Percentiles rank a stretch among this genome's conserved stretches.
These are phyloP conservation scores for Phasianus colchicus DNA, from an alignment of 2,113 vertebrate genomes.

Conservation along the genomic window DNA sequence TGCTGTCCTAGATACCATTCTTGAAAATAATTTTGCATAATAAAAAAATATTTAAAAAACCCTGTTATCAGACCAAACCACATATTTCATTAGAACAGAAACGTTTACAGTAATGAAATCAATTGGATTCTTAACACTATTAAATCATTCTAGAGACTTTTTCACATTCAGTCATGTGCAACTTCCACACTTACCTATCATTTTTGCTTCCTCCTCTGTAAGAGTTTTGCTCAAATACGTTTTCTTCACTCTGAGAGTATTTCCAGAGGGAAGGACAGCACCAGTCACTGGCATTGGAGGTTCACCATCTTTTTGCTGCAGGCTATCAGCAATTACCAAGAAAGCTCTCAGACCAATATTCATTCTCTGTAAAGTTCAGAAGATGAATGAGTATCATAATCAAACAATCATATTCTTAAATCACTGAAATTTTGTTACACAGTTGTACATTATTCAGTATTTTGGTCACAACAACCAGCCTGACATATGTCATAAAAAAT, in stretches of 20 bases:
- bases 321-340: slow-evolving; percentile 95
- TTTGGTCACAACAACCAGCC: not conserved
- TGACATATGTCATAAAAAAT: not conserved
- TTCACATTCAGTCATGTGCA: not conserved
- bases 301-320: slow-evolving; percentile 98
- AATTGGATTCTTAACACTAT: not conserved
- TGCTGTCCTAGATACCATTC: not conserved
- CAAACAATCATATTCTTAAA: not conserved
- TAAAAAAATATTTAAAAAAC: not conserved
- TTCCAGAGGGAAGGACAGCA: slow-evolving; percentile 95
- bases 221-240: slow-evolving; percentile 98
- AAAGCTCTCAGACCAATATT: slow-evolving; percentile 98
- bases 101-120: not conserved
- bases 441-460: not conserved
- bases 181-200: slow-evolving; percentile 87
- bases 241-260: slow-evolving; percentile 98
- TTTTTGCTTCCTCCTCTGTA: slow-evolving; percentile 97
- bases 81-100: not conserved
- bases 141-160: not conserved
- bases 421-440: not conserved
- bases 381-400: not conserved
- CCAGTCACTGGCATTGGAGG: slow-evolving; percentile 99
- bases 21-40: not conserved
- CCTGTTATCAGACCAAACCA: not conserved
- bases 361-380: slow-evolving; percentile 88